Evolutionary conservation across 2,888 invertebrate genomes (phyloP).

Genomic region (Catotricha subobsoleta): DNA sequence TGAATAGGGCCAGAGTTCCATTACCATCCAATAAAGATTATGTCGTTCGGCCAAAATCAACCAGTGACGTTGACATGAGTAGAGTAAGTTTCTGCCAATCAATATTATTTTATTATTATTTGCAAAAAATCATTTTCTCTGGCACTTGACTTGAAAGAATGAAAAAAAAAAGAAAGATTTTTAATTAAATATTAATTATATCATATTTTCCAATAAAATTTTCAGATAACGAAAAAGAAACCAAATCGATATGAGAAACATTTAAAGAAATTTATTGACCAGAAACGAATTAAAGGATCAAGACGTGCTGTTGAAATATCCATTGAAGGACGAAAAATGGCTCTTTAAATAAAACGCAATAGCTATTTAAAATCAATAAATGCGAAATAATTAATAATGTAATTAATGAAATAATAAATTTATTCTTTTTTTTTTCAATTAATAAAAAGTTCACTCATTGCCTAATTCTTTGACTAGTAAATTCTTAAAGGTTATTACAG

Average conservation of each 20-base stretch:
- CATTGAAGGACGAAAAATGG: slow-evolving; percentile 92
- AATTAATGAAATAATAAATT: no score
- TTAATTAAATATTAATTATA: neutral
- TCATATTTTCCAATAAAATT: slow-evolving; percentile 14
- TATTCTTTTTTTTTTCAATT: no score
- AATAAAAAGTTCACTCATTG: no score
- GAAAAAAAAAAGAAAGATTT: neutral
- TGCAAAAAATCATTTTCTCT: neutral
- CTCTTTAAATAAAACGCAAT: slow-evolving; percentile 39
- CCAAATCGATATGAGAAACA: slow-evolving; percentile 84
- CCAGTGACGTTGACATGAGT: slow-evolving; percentile 71
- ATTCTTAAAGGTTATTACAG: no score
- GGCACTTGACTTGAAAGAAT: neutral
- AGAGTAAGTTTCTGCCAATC: slow-evolving; percentile 41
- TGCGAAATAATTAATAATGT: no score
- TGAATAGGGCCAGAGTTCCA: slow-evolving; percentile 86
- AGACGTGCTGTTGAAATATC: slow-evolving; percentile 85
- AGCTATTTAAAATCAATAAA: neutral
- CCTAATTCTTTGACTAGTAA: no score
- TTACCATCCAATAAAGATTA: slow-evolving; percentile 92
- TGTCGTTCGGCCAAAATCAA: slow-evolving; percentile 83
- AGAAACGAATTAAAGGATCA: slow-evolving; percentile 57
- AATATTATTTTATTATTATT: neutral
- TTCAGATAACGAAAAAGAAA: slow-evolving; percentile 59
- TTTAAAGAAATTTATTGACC: slow-evolving; percentile 76